Evolutionary conservation across 2,797 vertebrate genomes (phyloP).

Genomic region (Darevskia nairensis): DNA sequence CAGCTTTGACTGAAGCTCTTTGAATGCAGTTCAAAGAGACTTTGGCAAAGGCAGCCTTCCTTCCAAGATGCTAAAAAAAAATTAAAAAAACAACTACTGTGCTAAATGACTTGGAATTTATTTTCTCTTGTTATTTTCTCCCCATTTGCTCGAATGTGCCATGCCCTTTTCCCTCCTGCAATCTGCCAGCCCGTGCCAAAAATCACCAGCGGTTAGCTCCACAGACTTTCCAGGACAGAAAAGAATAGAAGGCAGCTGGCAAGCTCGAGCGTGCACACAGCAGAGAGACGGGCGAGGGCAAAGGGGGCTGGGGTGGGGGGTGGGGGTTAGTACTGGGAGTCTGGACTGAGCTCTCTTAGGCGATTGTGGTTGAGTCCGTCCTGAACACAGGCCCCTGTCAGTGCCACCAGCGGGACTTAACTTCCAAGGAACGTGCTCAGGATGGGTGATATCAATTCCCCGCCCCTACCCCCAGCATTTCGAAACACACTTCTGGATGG

Average conservation of each 20-base stretch:
- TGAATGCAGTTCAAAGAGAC: neutral
- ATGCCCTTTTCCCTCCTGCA: neutral
- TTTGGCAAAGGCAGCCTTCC: slow-evolving; percentile 41
- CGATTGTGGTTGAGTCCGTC: neutral
- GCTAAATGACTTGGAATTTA: slow-evolving; percentile 43
- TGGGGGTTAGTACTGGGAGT: neutral
- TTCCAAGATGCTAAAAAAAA: neutral
- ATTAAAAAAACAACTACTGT: neutral
- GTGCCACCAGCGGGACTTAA: neutral
- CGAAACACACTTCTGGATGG: neutral
- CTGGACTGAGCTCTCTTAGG: neutral
- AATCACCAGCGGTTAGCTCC: neutral
- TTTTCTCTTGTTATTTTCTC: slow-evolving; percentile 35
- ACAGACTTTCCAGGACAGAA: neutral
- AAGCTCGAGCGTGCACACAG: neutral
- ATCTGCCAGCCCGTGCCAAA: neutral
- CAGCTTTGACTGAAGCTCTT: slow-evolving; percentile 11
- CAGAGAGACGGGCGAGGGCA: neutral
- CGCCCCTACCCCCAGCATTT: neutral
- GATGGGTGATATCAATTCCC: neutral
- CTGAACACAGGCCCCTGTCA: neutral
- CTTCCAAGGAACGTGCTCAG: neutral
- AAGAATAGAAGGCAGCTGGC: neutral
- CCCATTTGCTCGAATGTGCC: neutral
- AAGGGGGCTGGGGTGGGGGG: neutral